Base-by-base conservation (phyloP, 2,797 vertebrate species). In the Enoplosus armatus region DNA sequence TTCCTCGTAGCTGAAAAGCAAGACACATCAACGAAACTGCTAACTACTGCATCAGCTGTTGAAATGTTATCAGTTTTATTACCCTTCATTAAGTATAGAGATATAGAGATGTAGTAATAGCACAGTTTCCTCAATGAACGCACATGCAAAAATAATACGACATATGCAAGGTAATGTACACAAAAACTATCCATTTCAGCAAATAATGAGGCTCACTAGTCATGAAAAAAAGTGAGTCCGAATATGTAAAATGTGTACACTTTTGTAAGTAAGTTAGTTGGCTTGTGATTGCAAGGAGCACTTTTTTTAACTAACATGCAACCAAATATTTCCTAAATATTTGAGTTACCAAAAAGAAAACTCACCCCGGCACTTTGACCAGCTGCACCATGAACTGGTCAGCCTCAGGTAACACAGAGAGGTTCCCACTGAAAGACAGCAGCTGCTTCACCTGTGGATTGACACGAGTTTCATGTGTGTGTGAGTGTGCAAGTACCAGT, bases 381-480 rank as follows among this genome's bases (percentile, higher is more conserved):
- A 97, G 90, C 85, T 94, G 93, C 77, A 96, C 93, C 89, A 96
- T 94, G 78, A 97, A 97, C 47, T 85, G 90, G 31, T 97, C 96
- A 0, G 96, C 94, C 64, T 96, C 96, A 0, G 95, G 87, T 59
- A 97, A 82, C 45, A 45, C 79, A 20, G 90, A 91, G 0, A 85
- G 72, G 59, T 94, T 91, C 6, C 95, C 96, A 50, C 61, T 92
- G 84, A 94, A 97, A 0, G 92, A 90, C 72, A 82, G 54, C 72
- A 97, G 87, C 77, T 89, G 91, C 87, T 94, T 95, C 66, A 95
- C 87, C 96, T 97, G 83, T 8, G 48, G 12, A 77, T 7, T 12
- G 12, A 76, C 48, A 84, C 1, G 7, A 10, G 9, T 0, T 16
- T n/a, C n/a, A n/a, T n/a, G n/a, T n/a, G n/a, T n/a, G n/a, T n/a